Evolutionary conservation across 2,113 vertebrate species (phyloP), one percentile per base, ranked within the genome.

Genomic region (Catharus bicknelli): DNA sequence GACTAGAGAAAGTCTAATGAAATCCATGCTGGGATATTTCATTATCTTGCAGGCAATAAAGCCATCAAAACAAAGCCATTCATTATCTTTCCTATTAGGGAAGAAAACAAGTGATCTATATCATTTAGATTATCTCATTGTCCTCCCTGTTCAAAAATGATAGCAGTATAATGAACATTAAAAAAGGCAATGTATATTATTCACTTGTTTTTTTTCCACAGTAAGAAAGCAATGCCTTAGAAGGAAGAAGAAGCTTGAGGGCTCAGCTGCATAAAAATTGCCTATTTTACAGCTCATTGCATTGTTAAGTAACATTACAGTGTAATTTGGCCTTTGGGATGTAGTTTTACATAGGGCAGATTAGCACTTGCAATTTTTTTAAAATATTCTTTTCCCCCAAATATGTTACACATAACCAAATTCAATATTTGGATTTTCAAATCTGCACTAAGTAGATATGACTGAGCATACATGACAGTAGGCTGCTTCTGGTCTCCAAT

Each of bases 271-370:
- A 96, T 74, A 73, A 93, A 93, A 95, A 93, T 50, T 2, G 4
- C 83, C 91, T 91, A 83, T 96, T 96, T 96, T 91, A 95, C 93
- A 96, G 93, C 82, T 95, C 96, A 95, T 95, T 96, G 84, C 93
- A 80, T 86, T 91, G 78, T 94, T 94, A 94, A 95, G 89, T 87
- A 95, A 94, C 67, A 92, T 94, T 66, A 83, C 26, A 80, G 51
- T 54, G 54, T 51, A 92, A 94, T 95, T 91, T 94, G 78, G 68
- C 59, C 51, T 89, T 84, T 76, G 59, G 78, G 30, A 75, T 83
- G 58, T 25, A 89, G 84, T 89, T 95, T 85, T 91, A 87, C 70
- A 90, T 30, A 80, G 75, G 74, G 34, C 50, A 91, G 70, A 54
- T 51, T 13, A 88, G n/a, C 59, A 88, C 15, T 95, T 88, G 42